Conservation (phyloP, 2,888 invertebrate genomes). For the Hedya salicella region DNA sequence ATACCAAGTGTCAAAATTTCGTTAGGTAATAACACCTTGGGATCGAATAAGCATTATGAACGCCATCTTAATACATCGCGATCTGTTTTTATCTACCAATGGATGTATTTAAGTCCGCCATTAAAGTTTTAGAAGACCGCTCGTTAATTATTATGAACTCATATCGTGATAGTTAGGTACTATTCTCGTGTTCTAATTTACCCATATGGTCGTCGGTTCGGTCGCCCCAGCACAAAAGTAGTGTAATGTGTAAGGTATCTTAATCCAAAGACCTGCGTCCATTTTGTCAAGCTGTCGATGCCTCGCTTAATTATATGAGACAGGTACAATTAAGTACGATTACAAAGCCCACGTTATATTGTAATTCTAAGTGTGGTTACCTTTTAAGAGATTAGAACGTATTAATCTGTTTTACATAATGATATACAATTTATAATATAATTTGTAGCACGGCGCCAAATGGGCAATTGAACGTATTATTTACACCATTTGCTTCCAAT, state of each 20-base stretch:
- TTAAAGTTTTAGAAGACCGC: too few species aligned
- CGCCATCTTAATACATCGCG: too few species aligned
- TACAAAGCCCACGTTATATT: conserved; percentile 41
- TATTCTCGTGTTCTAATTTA: too few species aligned
- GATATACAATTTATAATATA: conserved; percentile 9
- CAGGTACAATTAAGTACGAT: conserved; percentile 38
- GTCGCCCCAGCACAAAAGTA: too few species aligned
- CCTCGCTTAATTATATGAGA: conserved; percentile 34
- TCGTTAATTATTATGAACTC: too few species aligned
- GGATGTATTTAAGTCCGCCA: too few species aligned
- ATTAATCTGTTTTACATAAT: conserved; percentile 25
- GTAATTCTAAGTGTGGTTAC: conserved; percentile 29
- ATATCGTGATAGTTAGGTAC: too few species aligned
- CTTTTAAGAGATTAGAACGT: conserved; percentile 27
- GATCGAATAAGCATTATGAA: too few species aligned
- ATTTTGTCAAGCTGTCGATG: conserved; percentile 45
- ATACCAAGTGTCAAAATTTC: too few species aligned
- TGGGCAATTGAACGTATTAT: conserved; percentile 4
- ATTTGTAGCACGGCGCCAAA: not conserved
- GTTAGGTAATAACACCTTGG: too few species aligned
- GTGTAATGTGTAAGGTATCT: not conserved
- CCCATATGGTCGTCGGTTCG: too few species aligned
- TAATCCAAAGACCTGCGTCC: conserved; percentile 24
- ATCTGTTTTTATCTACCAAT: too few species aligned
- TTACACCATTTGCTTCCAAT: conserved; percentile 4